Conservation (phyloP, 2,888 invertebrate species). For the Hemaris fuciformis region DNA sequence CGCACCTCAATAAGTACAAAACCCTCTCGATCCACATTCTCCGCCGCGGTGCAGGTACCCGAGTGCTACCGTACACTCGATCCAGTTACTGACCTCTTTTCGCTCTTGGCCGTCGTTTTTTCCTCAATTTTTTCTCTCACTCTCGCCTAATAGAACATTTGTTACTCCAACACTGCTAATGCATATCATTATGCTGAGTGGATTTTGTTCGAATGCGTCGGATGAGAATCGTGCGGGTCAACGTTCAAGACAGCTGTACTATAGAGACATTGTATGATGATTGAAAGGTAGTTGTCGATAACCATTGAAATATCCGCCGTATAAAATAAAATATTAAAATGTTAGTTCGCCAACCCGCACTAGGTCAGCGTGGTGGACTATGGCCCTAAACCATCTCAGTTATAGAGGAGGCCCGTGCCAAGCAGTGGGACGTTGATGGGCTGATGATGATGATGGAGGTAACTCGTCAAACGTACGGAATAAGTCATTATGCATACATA, state of each 20-base stretch:
- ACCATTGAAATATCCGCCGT: too few species aligned
- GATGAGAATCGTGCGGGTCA: neutral
- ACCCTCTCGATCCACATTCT: slow-evolving; percentile 19
- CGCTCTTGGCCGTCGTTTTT: slow-evolving; percentile 39
- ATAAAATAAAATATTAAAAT: too few species aligned
- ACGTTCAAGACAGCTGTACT: neutral
- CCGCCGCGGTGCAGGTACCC: slow-evolving; percentile 35
- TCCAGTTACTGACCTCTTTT: slow-evolving; percentile 76
- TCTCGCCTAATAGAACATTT: slow-evolving; percentile 65
- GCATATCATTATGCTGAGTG: slow-evolving; percentile 77
- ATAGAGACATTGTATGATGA: neutral
- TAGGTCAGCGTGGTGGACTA: too few species aligned
- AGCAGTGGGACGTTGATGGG: too few species aligned
- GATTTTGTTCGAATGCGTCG: slow-evolving; percentile 33
- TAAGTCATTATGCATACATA: too few species aligned
- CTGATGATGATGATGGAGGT: too few species aligned
- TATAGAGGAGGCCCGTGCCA: too few species aligned
- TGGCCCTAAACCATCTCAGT: too few species aligned
- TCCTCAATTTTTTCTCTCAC: slow-evolving; percentile 48
- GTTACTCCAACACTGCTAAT: slow-evolving; percentile 73
- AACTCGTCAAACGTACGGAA: too few species aligned
- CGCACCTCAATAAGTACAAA: too few species aligned
- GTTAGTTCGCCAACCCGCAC: neutral
- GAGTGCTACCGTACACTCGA: slow-evolving; percentile 58
- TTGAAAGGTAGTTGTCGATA: too few species aligned